Evolutionary conservation across 2,888 invertebrate species (phyloP).

Genomic region (Drosophila kuntzei): DNA sequence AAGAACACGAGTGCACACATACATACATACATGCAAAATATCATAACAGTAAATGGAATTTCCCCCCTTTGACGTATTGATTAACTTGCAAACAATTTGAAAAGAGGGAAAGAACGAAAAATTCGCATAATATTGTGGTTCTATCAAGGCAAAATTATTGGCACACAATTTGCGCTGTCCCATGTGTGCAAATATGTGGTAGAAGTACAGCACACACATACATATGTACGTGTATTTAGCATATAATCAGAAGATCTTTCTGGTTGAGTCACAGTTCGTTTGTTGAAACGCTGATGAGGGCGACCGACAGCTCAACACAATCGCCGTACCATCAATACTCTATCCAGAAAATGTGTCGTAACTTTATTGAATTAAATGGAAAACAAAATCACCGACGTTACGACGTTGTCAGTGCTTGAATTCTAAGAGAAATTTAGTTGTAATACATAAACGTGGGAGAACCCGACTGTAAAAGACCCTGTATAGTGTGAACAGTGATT

Average conservation of each 20-base stretch:
- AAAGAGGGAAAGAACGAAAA: constrained; percentile 46
- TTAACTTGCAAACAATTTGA: constrained; percentile 14
- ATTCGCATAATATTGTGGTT: constrained; percentile 4
- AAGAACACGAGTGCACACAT: constrained; percentile 10
- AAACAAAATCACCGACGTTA: neutral
- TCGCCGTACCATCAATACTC: constrained; percentile 17
- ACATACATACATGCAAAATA: constrained; percentile 6
- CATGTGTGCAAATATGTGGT: neutral
- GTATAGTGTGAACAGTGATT: neutral
- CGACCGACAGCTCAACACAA: constrained; percentile 6
- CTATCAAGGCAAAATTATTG: constrained; percentile 14
- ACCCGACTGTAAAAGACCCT: neutral
- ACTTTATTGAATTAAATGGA: neutral
- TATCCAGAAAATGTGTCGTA: neutral
- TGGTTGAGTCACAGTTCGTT: constrained; percentile 53
- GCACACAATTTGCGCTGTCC: neutral
- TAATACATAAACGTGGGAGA: neutral
- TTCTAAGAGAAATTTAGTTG: neutral
- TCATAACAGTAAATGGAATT: constrained; percentile 33
- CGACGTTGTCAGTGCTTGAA: neutral
- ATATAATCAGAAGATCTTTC: constrained; percentile 49
- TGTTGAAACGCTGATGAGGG: constrained; percentile 31
- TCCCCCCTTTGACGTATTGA: constrained; percentile 34
- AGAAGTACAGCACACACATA: neutral
- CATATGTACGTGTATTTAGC: constrained; percentile 4